Evolutionary conservation across 2,888 invertebrate genomes (phyloP).

Genomic region (Junonia oenone): DNA sequence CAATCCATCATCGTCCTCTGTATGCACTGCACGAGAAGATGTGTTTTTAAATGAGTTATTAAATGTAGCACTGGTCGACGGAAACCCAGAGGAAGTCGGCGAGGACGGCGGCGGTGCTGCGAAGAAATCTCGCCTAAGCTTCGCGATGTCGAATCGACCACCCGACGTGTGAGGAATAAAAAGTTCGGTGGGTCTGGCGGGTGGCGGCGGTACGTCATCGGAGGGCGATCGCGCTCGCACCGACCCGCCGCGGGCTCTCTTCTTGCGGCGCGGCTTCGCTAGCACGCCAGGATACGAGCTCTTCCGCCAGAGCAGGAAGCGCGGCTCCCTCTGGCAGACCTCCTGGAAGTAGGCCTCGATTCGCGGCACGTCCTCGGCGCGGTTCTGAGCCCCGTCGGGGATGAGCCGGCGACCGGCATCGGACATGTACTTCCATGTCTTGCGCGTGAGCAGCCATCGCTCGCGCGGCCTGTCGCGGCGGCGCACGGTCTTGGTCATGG

Average conservation of each 20-base stretch:
- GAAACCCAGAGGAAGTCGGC: conserved; percentile 44
- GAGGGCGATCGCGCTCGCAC: conserved; percentile 83
- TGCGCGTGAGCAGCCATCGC: conserved; percentile 91
- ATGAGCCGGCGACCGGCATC: conserved; percentile 91
- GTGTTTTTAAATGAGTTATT: conserved; percentile 57
- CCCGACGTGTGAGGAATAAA: conserved; percentile 74
- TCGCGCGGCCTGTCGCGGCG: conserved; percentile 83
- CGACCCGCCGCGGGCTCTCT: conserved; percentile 82
- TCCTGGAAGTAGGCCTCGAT: conserved; percentile 92
- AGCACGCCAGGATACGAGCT: conserved; percentile 89
- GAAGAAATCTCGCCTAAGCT: conserved; percentile 84
- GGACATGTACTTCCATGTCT: conserved; percentile 96
- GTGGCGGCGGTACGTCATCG: conserved; percentile 77
- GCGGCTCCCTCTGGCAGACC: conserved; percentile 87
- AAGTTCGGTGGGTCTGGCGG: conserved; percentile 68
- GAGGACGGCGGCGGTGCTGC: conserved; percentile 63
- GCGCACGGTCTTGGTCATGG: conserved; percentile 70
- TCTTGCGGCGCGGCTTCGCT: conserved; percentile 77
- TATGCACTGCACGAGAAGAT: conserved; percentile 49
- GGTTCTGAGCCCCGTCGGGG: conserved; percentile 88
- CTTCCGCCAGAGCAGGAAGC: conserved; percentile 90
- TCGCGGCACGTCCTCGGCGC: conserved; percentile 87
- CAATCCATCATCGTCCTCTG: conserved; percentile 73
- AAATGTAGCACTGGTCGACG: conserved; percentile 36
- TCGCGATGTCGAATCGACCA: conserved; percentile 84